Evolutionary conservation across 2,888 invertebrate genomes (phyloP).

Genomic region (Lamellibrachia columna): DNA sequence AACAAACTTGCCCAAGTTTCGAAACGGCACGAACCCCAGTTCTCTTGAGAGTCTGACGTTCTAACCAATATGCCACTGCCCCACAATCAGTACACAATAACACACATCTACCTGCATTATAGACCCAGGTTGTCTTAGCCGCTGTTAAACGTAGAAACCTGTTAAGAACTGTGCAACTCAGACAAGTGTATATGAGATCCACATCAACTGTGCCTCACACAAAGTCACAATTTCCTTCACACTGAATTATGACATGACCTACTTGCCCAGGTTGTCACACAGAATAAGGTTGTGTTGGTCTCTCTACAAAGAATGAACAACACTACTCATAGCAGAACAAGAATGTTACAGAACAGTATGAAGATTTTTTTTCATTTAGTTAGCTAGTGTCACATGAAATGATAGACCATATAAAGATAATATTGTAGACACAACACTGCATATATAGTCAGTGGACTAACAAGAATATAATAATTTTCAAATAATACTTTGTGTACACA

Average conservation of each 20-base stretch:
- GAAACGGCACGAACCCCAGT: too few species aligned
- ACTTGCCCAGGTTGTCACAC: not conserved
- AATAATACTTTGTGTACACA: not conserved
- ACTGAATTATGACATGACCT: not conserved
- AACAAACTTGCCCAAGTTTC: too few species aligned
- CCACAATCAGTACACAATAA: too few species aligned
- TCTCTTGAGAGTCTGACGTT: too few species aligned
- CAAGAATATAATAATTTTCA: conserved; percentile 4
- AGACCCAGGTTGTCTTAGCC: too few species aligned
- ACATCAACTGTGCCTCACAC: not conserved
- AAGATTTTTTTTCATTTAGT: too few species aligned
- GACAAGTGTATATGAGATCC: not conserved
- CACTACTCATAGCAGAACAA: too few species aligned
- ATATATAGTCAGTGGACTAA: not conserved
- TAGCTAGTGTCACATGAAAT: not conserved
- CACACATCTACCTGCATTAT: too few species aligned
- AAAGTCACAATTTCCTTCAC: not conserved
- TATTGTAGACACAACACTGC: not conserved
- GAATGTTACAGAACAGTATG: too few species aligned
- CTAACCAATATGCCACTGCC: too few species aligned
- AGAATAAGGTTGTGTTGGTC: not conserved
- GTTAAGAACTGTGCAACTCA: not conserved
- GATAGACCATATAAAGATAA: not conserved
- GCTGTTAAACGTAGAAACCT: not conserved
- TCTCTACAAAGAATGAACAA: too few species aligned